These are phyloP conservation scores for Mimas tiliae DNA, from an alignment of 2,888 invertebrate genomes.

Conservation along the genomic window DNA sequence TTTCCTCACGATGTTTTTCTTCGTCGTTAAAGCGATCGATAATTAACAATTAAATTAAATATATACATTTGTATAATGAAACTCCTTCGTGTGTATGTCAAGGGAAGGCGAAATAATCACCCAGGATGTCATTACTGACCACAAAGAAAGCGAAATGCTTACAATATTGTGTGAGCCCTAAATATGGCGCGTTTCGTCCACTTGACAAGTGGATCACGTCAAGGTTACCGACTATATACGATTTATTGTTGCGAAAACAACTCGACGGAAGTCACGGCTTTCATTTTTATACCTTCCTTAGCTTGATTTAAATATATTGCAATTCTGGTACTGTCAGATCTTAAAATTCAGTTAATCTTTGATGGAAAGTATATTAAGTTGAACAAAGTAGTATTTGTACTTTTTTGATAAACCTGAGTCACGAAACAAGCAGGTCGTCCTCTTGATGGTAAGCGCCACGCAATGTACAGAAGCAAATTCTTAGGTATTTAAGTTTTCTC, in stretches of 20 bases:
- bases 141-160: conserved; percentile 18
- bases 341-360: too few relatives aligned
- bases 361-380: too few relatives aligned
- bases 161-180: not conserved
- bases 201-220: conserved; percentile 16
- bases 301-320: not conserved
- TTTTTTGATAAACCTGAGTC: too few relatives aligned
- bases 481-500: too few relatives aligned
- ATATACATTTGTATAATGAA: not conserved
- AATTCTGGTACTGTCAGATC: too few relatives aligned
- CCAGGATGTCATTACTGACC: conserved; percentile 5
- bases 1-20: too few relatives aligned
- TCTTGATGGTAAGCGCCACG: too few relatives aligned
- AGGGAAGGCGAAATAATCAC: not conserved
- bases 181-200: conserved; percentile 14
- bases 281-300: not conserved
- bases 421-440: too few relatives aligned
- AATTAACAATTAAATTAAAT: not conserved
- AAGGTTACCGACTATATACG: conserved; percentile 2
- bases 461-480: too few relatives aligned
- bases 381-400: too few relatives aligned
- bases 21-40: too few relatives aligned
- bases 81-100: not conserved
- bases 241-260: not conserved
- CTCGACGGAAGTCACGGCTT: conserved; percentile 1